These are phyloP conservation scores for Danio tinwini DNA, from an alignment of 2,797 vertebrate genomes.

Conservation along the genomic window DNA sequence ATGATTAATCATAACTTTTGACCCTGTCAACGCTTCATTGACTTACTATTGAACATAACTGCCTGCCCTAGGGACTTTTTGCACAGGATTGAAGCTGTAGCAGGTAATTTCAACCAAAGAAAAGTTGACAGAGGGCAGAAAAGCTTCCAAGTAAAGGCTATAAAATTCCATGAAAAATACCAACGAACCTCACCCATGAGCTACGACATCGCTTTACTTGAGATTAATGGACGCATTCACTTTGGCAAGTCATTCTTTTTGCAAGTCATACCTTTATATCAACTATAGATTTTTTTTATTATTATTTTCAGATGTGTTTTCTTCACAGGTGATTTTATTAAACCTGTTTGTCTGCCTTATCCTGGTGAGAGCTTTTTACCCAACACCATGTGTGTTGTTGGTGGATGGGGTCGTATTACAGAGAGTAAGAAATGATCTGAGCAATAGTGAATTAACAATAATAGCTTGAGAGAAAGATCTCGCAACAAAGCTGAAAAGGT, in stretches of 20 bases:
- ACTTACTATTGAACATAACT: background rate
- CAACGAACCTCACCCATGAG: conserved; percentile 78
- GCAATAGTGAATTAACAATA: background rate
- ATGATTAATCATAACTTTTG: conserved; percentile 18
- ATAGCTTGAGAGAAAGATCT: background rate
- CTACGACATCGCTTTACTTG: conserved; percentile 85
- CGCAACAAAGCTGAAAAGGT: background rate
- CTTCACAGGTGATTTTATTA: conserved; percentile 74
- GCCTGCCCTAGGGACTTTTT: conserved; percentile 65
- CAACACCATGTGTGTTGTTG: conserved; percentile 78
- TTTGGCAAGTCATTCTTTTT: conserved; percentile 77
- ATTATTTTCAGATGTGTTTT: background rate
- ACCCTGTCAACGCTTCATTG: background rate
- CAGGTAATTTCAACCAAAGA: conserved; percentile 72
- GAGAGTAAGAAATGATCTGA: conserved; percentile 78
- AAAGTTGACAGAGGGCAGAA: conserved; percentile 76
- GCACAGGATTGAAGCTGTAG: conserved; percentile 64
- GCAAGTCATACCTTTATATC: background rate
- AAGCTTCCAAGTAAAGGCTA: conserved; percentile 72
- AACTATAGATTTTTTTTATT: background rate
- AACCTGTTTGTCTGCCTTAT: conserved; percentile 85
- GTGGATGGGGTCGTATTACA: conserved; percentile 84
- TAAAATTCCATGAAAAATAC: conserved; percentile 83
- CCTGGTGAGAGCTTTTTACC: conserved; percentile 77
- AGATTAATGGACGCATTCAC: conserved; percentile 76